These are phyloP conservation scores for Leptosomus discolor DNA, from an alignment of 2,113 vertebrate species.

Conservation along the genomic window DNA sequence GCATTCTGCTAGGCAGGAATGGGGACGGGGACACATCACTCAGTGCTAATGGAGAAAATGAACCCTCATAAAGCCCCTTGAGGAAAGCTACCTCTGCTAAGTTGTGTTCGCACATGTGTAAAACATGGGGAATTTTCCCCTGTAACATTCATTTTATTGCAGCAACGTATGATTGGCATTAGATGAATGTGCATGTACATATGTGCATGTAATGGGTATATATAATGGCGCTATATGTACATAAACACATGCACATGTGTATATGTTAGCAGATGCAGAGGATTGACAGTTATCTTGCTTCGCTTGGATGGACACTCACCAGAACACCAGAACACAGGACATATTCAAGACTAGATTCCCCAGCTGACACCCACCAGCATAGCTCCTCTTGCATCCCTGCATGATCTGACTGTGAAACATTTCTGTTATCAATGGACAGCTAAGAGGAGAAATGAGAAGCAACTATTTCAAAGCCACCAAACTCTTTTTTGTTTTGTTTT, in stretches of 20 bases:
- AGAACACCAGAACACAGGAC: rapidly evolving
- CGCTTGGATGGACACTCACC: neutral
- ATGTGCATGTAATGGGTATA: rapidly evolving
- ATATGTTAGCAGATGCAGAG: neutral
- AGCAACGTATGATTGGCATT: neutral
- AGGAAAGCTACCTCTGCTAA: neutral
- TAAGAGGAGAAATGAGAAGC: neutral
- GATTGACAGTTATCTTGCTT: neutral
- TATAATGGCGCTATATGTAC: rapidly evolving
- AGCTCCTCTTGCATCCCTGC: neutral
- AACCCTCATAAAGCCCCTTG: rapidly evolving
- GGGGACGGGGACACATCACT: rapidly evolving
- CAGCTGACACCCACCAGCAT: neutral
- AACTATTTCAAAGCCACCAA: neutral
- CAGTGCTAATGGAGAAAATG: neutral
- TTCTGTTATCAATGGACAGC: neutral
- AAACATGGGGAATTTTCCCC: neutral
- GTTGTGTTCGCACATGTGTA: rapidly evolving
- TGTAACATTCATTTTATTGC: neutral
- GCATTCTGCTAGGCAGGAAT: neutral
- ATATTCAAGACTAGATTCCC: neutral
- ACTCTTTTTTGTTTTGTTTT: too few relatives aligned
- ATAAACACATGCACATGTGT: rapidly evolving
- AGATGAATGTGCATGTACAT: rapidly evolving
- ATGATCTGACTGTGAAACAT: neutral